Evolutionary conservation across 2,888 invertebrate species (phyloP), one percentile per base, ranked within the genome.

Genomic region (Tridacna crocea): DNA sequence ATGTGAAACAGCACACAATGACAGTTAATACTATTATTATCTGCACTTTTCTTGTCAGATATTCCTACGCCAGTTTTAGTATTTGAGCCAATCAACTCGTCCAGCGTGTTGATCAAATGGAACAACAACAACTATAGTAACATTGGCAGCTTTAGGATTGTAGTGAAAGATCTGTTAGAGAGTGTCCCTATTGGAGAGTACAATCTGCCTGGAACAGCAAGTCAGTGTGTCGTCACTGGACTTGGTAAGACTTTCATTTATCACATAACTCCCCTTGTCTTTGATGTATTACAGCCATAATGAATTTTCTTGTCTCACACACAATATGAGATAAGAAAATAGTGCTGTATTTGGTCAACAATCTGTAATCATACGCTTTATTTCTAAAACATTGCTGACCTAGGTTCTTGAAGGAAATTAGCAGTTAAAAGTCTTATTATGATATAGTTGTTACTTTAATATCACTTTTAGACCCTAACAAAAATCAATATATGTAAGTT

Each of bases 211-310:
- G 74, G 70, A 26, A 70, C 51, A 17, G 70, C 48, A 19, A 70
- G 24, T 19, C 22, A 70, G 19, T 70, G 51, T 51, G 36, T 82
- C 36, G 58, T 89, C 13, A 73, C 60, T 22, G 82, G 79, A 27
- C 78, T 89, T 17, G 88, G 89, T 89, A 68, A 58, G 87, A 77
- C n/a, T 55, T 19, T n/a, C n/a, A n/a, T n/a, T n/a, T 55, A n/a
- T 10, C n/a, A 55, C 13, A 61, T 13, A 61, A 24, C 11, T 55
- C 17, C 15, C 11, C 51, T 51, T 51, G 51, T 51, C n/a, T n/a
- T n/a, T n/a, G n/a, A n/a, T n/a, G n/a, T n/a, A n/a, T n/a, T n/a
- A n/a, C n/a, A n/a, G n/a, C n/a, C n/a, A n/a, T n/a, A n/a, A n/a
- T n/a, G n/a, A n/a, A n/a, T n/a, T n/a, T n/a, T n/a, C n/a, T n/a